These are phyloP conservation scores for Limnephilus lunatus DNA, from an alignment of 2,888 invertebrate species.

Conservation along the genomic window DNA sequence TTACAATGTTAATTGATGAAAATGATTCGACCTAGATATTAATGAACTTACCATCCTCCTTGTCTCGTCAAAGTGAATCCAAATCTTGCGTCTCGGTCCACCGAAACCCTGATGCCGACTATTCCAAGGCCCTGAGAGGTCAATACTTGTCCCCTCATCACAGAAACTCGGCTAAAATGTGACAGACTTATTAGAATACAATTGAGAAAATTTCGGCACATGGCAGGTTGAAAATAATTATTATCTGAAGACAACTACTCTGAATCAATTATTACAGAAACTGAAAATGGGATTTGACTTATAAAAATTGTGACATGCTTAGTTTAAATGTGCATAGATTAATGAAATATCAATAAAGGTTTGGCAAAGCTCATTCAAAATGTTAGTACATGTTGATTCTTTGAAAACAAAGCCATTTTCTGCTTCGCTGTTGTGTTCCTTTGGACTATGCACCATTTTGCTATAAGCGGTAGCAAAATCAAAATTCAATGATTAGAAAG, in stretches of 20 bases:
- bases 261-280: background rate
- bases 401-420: background rate
- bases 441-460: background rate
- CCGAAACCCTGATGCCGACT: slow-evolving; percentile 97
- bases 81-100: slow-evolving; percentile 94
- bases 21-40: background rate
- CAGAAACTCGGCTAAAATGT: slow-evolving; percentile 94
- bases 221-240: background rate
- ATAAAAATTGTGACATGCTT: slow-evolving; percentile 40
- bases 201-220: background rate
- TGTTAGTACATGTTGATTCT: background rate
- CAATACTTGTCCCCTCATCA: slow-evolving; percentile 98
- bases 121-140: slow-evolving; percentile 96
- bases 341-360: background rate
- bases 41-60: slow-evolving; percentile 91
- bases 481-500: background rate
- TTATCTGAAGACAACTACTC: slow-evolving; percentile 2
- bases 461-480: background rate
- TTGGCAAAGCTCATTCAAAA: background rate
- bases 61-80: slow-evolving; percentile 96
- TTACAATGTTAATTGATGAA: background rate
- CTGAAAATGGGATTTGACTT: background rate
- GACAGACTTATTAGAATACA: slow-evolving; percentile 52
- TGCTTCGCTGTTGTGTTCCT: background rate
- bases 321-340: slow-evolving; percentile 2